Evolutionary conservation across 2,888 invertebrate species (phyloP).

Genomic region (Scaptomyza caliginosa): DNA sequence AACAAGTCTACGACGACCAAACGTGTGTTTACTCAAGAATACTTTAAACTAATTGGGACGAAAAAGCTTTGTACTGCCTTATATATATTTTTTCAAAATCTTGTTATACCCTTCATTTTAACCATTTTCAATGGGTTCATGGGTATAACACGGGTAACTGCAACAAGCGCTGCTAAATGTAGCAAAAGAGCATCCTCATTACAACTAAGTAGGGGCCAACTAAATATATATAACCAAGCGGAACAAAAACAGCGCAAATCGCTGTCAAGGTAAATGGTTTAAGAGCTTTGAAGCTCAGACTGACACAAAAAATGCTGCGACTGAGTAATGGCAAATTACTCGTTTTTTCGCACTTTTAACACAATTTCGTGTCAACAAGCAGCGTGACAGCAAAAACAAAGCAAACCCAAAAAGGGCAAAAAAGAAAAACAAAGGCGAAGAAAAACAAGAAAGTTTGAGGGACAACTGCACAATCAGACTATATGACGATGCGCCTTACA

Average conservation of each 20-base stretch:
- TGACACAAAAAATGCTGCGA: slow-evolving; percentile 17
- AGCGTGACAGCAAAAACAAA: slow-evolving; percentile 15
- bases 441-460: slow-evolving; percentile 8
- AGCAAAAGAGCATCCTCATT: slow-evolving; percentile 65
- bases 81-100: neutral
- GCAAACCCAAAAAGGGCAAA: slow-evolving; percentile 16
- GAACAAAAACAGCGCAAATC: slow-evolving; percentile 23
- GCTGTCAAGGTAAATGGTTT: slow-evolving; percentile 28
- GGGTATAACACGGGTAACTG: slow-evolving; percentile 51
- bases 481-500: no score
- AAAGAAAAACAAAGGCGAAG: neutral
- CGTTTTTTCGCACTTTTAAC: slow-evolving; percentile 75
- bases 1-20: no score
- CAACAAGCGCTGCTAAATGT: slow-evolving; percentile 40
- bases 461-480: no score
- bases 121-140: neutral
- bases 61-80: neutral
- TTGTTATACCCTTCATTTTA: neutral
- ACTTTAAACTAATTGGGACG: neutral
- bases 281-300: slow-evolving; percentile 3
- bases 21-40: no score
- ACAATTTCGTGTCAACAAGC: slow-evolving; percentile 71
- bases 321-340: slow-evolving; percentile 75
- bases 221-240: neutral
- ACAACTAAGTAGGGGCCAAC: slow-evolving; percentile 61